Conservation (phyloP, 30 jellyfish, hydroid and myxozoan genomes). For the Aurelia sp. region DNA sequence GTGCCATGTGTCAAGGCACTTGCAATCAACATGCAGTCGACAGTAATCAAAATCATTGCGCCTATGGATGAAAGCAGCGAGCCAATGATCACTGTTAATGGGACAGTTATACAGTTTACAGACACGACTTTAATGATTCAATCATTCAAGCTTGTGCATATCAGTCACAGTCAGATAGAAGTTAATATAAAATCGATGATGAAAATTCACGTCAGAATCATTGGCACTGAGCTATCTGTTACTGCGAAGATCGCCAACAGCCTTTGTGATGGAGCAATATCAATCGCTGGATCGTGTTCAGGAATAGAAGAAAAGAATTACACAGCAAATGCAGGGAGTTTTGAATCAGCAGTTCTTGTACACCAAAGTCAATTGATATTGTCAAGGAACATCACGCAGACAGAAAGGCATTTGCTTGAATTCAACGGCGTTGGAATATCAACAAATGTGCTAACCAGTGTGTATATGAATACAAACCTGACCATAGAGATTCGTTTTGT, state of each 20-base stretch:
- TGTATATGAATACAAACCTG: constrained; percentile 15
- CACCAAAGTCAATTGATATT: constrained; percentile 1
- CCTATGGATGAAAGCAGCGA: neutral
- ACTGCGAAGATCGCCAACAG: constrained; percentile 12
- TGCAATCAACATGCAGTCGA: constrained; percentile 9
- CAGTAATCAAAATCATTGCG: constrained; percentile 2
- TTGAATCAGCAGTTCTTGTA: constrained; percentile 35
- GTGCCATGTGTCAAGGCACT: constrained; percentile 36
- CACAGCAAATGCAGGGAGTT: neutral
- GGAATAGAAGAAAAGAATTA: neutral
- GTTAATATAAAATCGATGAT: neutral
- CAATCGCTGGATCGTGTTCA: constrained; percentile 62
- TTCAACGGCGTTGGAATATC: constrained; percentile 62
- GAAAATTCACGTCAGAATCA: constrained; percentile 13
- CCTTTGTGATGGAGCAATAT: constrained; percentile 28
- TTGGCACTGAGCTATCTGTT: constrained; percentile 37
- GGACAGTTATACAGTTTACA: neutral
- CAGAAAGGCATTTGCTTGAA: neutral
- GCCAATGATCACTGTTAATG: constrained; percentile 15
- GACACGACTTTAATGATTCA: neutral
- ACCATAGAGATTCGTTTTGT: constrained; percentile 48
- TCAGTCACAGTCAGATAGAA: constrained; percentile 3
- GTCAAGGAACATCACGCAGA: neutral
- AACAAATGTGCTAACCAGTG: constrained; percentile 43
- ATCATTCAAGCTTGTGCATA: constrained; percentile 3